Percentiles rank a stretch among this genome's conserved stretches.
Evolutionary conservation across 2,113 vertebrate genomes (phyloP).

Genomic region (Oceanodroma tethys): DNA sequence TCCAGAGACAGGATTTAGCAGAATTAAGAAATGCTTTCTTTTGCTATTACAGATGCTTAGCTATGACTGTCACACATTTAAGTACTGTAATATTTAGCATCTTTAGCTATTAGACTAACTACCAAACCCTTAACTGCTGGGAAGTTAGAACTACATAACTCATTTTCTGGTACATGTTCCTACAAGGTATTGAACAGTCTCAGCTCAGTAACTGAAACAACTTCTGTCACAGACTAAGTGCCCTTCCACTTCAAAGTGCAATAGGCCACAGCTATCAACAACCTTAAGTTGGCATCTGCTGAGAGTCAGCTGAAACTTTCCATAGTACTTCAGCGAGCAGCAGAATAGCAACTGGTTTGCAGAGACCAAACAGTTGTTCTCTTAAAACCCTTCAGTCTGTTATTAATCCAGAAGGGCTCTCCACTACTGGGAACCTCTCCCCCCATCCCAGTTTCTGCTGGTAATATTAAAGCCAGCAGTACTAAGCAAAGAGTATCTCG

Average conservation of each 20-base stretch:
- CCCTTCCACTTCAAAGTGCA: not conserved
- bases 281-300: not conserved
- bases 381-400: not conserved
- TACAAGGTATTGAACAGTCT: not conserved
- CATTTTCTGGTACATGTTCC: not conserved
- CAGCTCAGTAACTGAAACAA: not conserved
- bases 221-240: not conserved
- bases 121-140: not conserved
- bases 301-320: not conserved
- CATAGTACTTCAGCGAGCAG: not conserved
- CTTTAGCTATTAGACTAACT: not conserved
- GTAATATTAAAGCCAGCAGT: not conserved
- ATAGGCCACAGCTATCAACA: not conserved
- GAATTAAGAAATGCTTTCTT: not conserved
- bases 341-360: not conserved
- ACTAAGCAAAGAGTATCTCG: not conserved
- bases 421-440: not conserved
- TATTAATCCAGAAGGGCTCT: not conserved
- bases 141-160: not conserved
- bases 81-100: not conserved
- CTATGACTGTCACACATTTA: not conserved
- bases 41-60: not conserved
- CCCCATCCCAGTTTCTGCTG: not conserved
- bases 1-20: not conserved
- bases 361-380: not conserved